Conservation (phyloP, 1,140 invertebrate genomes). For the Drosophila truncata region DNA sequence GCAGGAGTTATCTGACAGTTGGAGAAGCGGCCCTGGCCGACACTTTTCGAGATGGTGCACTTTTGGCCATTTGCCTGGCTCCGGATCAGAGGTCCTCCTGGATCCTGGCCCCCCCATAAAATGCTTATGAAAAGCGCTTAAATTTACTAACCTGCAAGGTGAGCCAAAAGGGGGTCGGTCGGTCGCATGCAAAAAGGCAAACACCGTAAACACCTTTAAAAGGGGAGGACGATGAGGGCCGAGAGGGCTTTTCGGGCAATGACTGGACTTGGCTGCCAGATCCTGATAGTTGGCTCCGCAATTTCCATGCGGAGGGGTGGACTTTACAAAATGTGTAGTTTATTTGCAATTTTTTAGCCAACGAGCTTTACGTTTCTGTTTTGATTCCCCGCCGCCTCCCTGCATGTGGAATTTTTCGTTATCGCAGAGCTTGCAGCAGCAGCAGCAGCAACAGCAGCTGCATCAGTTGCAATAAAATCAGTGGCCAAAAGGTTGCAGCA, state of each 20-base stretch:
- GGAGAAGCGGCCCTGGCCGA: constrained; percentile 35
- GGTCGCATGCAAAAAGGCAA: constrained; percentile 51
- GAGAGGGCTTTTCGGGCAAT: constrained; percentile 3
- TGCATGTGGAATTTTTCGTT: constrained; percentile 78
- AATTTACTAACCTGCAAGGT: constrained; percentile 71
- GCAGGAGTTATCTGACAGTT: constrained; percentile 52
- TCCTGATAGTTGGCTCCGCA: constrained; percentile 73
- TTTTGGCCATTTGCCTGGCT: constrained; percentile 61
- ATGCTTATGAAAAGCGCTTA: constrained; percentile 80
- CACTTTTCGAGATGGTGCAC: constrained; percentile 50
- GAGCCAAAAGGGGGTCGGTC: neutral
- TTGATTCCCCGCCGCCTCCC: constrained; percentile 33
- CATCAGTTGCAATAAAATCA: constrained; percentile 80
- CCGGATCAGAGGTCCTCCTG: constrained; percentile 20
- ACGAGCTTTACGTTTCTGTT: constrained; percentile 77
- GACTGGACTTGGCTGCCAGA: constrained; percentile 65
- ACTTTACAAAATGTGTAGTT: constrained; percentile 77
- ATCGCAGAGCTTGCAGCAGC: constrained; percentile 77
- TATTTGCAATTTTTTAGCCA: constrained; percentile 82
- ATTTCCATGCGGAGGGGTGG: constrained; percentile 60
- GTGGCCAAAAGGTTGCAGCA: constrained; percentile 80
- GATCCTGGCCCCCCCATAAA: constrained; percentile 60
- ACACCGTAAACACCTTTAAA: constrained; percentile 81
- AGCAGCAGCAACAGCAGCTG: constrained; percentile 70
- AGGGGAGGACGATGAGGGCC: constrained; percentile 29